phyloP scores from a whole-genome alignment of 1,140 invertebrate species.

The Rhopalosiphum padi region DNA sequence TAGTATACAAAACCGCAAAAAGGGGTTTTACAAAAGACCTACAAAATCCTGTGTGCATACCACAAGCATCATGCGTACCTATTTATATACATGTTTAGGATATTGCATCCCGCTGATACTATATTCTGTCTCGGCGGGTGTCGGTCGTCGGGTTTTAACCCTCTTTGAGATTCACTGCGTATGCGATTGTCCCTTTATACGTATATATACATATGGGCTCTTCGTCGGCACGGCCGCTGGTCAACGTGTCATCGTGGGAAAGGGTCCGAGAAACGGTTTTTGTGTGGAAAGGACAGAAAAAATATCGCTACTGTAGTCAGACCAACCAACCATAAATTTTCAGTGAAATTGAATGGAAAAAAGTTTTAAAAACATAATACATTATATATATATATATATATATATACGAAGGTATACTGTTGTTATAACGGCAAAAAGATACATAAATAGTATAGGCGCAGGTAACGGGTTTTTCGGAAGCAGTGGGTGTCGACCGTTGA shows the following conservation, averaged over 20 bases:
- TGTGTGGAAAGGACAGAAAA: conserved; percentile 16
- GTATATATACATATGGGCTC: neutral
- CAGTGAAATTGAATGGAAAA: neutral
- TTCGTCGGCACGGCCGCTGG: neutral
- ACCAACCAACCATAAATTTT: conserved; percentile 27
- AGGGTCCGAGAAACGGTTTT: conserved; percentile 33
- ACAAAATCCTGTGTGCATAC: conserved; percentile 21
- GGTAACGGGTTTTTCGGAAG: conserved; percentile 57
- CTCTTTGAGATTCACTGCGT: conserved; percentile 41
- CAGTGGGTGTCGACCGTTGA: conserved; percentile 48
- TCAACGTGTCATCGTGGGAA: conserved; percentile 49
- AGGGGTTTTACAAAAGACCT: conserved; percentile 44
- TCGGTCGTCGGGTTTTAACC: conserved; percentile 14
- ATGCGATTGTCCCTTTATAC: conserved; percentile 12
- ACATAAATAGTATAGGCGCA: neutral
- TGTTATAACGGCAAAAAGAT: conserved; percentile 16
- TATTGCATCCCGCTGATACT: conserved; percentile 44
- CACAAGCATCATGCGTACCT: neutral
- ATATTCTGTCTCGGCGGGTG: conserved; percentile 8
- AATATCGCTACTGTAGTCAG: conserved; percentile 1
- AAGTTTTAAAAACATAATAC: conserved; percentile 16
- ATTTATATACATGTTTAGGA: neutral
- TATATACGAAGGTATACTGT: neutral
- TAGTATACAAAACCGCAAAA: conserved; percentile 40
- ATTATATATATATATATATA: neutral